Conservation (phyloP, 2,113 vertebrate genomes). For the Tylochromis polylepis region DNA sequence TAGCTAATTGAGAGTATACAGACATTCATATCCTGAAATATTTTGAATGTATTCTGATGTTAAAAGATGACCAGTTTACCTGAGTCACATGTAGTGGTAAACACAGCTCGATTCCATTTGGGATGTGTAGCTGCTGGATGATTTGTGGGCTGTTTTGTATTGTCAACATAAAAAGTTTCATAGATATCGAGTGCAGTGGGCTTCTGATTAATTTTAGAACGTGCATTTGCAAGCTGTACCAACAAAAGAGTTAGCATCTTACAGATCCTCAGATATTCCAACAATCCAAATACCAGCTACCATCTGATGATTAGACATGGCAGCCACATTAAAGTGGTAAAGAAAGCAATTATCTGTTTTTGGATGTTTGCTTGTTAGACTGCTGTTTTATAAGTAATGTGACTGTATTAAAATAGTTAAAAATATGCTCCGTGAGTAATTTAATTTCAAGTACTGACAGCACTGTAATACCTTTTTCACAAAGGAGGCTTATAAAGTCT, state of each 20-base stretch:
- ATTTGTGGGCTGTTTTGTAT: not conserved
- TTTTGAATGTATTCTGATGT: not conserved
- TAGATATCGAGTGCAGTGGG: not conserved
- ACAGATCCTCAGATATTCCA: not conserved
- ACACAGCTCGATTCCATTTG: not conserved
- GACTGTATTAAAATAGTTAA: not conserved
- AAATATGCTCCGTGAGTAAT: not conserved
- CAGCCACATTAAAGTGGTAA: not conserved
- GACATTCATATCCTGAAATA: not conserved
- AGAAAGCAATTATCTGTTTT: not conserved
- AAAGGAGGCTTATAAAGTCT: not conserved
- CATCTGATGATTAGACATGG: not conserved
- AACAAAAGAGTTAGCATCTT: not conserved
- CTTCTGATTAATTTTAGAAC: not conserved
- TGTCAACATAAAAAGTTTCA: not conserved
- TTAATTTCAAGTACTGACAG: not conserved
- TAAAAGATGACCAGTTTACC: not conserved
- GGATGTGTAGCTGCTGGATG: not conserved
- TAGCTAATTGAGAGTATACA: not conserved
- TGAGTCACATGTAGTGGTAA: not conserved
- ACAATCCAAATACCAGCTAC: constrained; percentile 8
- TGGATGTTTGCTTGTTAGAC: not conserved
- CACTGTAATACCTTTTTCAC: not conserved
- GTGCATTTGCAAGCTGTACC: not conserved
- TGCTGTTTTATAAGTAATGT: not conserved